Evolutionary conservation across 2,888 invertebrate species (phyloP).

Genomic region (Rutpela maculata): DNA sequence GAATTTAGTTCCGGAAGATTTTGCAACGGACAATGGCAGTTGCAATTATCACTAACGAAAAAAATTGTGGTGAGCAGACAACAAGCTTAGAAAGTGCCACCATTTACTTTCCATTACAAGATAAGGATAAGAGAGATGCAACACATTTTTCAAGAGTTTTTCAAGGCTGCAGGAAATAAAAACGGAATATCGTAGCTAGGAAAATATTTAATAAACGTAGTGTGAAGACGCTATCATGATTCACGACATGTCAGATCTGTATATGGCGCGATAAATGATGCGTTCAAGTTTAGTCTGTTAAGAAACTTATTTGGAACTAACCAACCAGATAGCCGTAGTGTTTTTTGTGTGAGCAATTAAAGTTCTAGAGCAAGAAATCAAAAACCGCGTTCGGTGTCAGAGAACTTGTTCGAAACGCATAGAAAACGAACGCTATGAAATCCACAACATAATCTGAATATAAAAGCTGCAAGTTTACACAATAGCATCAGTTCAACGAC

Average conservation of each 20-base stretch:
- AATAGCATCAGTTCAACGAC: constrained; percentile 58
- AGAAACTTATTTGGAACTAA: constrained; percentile 47
- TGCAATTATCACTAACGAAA: background rate
- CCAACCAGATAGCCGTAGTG: constrained; percentile 40
- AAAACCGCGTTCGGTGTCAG: constrained; percentile 58
- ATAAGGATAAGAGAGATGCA: background rate
- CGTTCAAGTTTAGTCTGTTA: constrained; percentile 23
- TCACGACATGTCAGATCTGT: background rate
- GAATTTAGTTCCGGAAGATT: constrained; percentile 5
- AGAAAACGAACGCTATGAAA: constrained; percentile 54
- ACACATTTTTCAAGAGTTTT: background rate
- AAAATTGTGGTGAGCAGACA: background rate
- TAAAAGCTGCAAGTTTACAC: constrained; percentile 61
- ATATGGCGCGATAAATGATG: constrained; percentile 10
- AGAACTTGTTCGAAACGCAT: constrained; percentile 60
- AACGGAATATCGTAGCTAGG: background rate
- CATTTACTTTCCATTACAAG: background rate
- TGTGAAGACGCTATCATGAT: background rate
- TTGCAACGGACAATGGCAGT: background rate
- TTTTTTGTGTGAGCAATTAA: constrained; percentile 54
- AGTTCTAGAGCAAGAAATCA: constrained; percentile 59
- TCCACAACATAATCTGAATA: constrained; percentile 53
- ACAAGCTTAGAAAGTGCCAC: constrained; percentile 1
- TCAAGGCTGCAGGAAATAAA: background rate
- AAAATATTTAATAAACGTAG: background rate